Evolutionary conservation across 2,888 invertebrate species (phyloP), one percentile per base, ranked within the genome.

Genomic region (Pseudolycoriella hygida): DNA sequence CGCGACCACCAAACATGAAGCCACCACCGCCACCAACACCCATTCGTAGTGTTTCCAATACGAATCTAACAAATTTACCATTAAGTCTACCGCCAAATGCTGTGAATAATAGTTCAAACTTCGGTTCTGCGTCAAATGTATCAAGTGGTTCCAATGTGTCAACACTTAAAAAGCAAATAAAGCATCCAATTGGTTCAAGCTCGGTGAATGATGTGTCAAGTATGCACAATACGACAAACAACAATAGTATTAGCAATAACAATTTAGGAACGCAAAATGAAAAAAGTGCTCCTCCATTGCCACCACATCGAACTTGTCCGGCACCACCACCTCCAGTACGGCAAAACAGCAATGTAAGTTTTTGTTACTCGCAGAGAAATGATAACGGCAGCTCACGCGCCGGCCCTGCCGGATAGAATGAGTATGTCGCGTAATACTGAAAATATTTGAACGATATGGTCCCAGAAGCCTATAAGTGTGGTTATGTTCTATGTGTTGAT

Each of bases 21-120:
- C 65, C 65, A 15, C 66, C 66, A 44, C 66, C 66, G 48, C 65
- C 66, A 14, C 66, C 66, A 6, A 61, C 64, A 47, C 65, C 65
- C 30, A 60, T 62, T 31, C 58, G 64, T 51, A 64, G 66, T 52
- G 56, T 61, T 47, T 64, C 63, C 39, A 64, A 63, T 54, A 59
- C 60, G 48, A 65, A 66, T 52, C 52, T 65, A 44, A 58, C 56
- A 51, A 60, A 54, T 50, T 51, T 60, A 30, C 53, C 56, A 42
- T 49, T 55, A 43, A 55, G 49, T 43, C 47, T 57, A 11, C 54
- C 58, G 42, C 55, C 58, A 42, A 18, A 19, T 31, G 20, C n/a
- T 6, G 41, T 30, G 12, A 47, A 42, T 43, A 44, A 37, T 39
- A 44, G 57, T 54, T 3, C 52, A 55, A 38, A 15, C 20, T 39